phyloP scores from a whole-genome alignment of 1,140 invertebrate species.

The Brachionus manjavacas region DNA sequence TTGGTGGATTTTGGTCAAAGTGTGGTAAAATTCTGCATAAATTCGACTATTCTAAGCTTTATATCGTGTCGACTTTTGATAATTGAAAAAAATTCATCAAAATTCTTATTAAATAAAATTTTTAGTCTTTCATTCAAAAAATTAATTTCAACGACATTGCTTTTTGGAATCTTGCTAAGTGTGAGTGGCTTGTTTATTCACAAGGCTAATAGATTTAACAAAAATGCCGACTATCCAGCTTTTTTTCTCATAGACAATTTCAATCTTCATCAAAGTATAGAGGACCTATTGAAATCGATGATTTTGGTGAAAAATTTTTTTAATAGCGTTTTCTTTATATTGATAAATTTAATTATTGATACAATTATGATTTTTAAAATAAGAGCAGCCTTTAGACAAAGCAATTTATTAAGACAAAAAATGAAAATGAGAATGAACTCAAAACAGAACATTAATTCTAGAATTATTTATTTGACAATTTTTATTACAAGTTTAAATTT shows the following conservation, averaged over 20 bases:
- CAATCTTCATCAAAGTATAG: not conserved
- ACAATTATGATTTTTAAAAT: not conserved
- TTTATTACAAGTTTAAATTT: not conserved
- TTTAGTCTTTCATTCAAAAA: not conserved
- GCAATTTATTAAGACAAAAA: not conserved
- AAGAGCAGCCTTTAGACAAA: not conserved
- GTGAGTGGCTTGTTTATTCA: not conserved
- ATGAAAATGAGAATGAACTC: not conserved
- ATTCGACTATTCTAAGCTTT: not conserved
- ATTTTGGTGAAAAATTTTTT: not conserved
- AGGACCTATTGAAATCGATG: not conserved
- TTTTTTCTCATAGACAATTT: not conserved
- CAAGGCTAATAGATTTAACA: not conserved
- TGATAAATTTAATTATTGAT: not conserved
- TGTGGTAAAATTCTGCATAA: not conserved
- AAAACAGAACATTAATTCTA: not conserved
- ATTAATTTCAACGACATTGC: not conserved
- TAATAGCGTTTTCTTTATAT: not conserved
- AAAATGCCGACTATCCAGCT: not conserved
- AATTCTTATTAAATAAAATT: not conserved
- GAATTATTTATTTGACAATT: not conserved
- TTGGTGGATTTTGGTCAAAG: not conserved
- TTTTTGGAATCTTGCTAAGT: not conserved
- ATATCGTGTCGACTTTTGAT: not conserved
- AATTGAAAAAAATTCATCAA: not conserved